These are phyloP conservation scores for Acanthoscelides obtectus DNA, from an alignment of 2,888 invertebrate species.

Conservation along the genomic window DNA sequence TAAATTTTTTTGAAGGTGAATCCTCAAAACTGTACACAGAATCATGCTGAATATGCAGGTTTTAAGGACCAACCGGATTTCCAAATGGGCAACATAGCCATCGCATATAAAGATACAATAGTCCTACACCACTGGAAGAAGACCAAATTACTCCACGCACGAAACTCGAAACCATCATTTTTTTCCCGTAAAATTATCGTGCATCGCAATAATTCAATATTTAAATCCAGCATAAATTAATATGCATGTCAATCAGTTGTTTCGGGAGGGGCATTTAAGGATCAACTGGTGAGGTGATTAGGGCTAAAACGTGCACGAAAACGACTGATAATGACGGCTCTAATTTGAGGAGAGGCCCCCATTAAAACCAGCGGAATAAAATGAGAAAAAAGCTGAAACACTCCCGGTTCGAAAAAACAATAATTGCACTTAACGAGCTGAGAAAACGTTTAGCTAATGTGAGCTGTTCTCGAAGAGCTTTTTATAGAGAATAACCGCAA, in stretches of 20 bases:
- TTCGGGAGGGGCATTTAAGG: not conserved
- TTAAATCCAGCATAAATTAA: not conserved
- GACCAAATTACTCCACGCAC: not conserved
- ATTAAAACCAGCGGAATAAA: not conserved
- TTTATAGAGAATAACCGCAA: not conserved
- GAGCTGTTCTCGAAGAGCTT: not conserved
- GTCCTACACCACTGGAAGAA: not conserved
- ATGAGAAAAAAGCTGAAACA: not conserved
- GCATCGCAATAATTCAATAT: not conserved
- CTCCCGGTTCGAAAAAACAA: not conserved
- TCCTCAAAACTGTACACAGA: too few relatives aligned
- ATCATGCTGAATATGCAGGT: too few relatives aligned
- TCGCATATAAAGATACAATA: too few relatives aligned
- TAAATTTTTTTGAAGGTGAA: too few relatives aligned
- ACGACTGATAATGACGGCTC: not conserved
- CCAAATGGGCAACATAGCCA: too few relatives aligned
- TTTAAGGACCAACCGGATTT: too few relatives aligned
- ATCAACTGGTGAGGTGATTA: not conserved
- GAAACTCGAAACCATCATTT: not conserved
- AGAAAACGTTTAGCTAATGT: not conserved
- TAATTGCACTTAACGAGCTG: not conserved
- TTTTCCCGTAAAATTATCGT: not conserved
- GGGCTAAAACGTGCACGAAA: not conserved
- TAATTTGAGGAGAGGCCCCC: not conserved
- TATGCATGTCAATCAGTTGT: not conserved